Evolutionary conservation across 2,113 vertebrate genomes (phyloP), one percentile per base, ranked within the genome.

Genomic region (Gila orcuttii): DNA sequence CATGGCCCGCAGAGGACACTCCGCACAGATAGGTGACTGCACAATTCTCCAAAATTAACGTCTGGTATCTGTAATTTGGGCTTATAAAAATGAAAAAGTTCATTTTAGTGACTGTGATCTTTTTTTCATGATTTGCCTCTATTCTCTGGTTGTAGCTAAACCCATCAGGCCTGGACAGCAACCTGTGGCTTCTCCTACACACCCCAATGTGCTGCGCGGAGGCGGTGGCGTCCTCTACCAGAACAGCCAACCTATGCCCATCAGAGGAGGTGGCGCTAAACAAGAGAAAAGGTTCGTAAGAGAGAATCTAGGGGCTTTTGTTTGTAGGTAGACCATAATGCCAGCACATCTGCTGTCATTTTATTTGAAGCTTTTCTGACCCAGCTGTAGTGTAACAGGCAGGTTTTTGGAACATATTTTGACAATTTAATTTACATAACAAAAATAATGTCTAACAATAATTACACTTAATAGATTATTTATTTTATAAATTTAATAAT

Each of bases 101-200:
- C 0, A 21, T 21, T 57, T 57, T 57, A 57, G 19, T 57, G 21
- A 57, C 55, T 5, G 52, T 36, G 12, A 75, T 7, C 6, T 11
- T n/a, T 11, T 36, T 77, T 75, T 1, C 8, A 23, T 57, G 5
- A 31, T 52, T 25, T 78, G 45, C 17, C 12, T 81, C 7, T 71
- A 55, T 84, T 82, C 60, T 86, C 2, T 60, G 21, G 19, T 45
- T 79, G 7, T 91, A 99, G 98, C 98, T 90, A 99, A 99, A 88
- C 98, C 98, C 19, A 99, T 99, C 92, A 96, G 98, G 85, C 98
- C 98, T 6, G 98, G 98, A 33, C 97, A 99, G 82, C 97, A 97
- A 89, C 97, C 97, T 2, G 97, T 97, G 90, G 97, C 97, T 83
- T 99, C 98, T 88, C 98, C 98, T 90, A 99, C 98, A 86, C 97